Conservation (phyloP, 2,797 vertebrate genomes). For the Silurus lanzhouensis region DNA sequence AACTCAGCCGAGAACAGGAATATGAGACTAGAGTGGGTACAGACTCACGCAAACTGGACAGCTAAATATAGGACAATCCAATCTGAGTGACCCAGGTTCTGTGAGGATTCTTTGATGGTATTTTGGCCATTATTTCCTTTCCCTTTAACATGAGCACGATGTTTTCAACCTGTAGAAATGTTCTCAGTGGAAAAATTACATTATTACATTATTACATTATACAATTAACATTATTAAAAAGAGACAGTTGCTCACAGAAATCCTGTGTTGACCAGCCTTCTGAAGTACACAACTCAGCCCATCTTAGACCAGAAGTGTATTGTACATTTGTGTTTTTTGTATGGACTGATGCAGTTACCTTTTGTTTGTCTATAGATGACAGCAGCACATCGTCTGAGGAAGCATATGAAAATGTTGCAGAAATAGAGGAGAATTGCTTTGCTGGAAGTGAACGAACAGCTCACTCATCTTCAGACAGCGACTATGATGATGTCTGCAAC, state of each 20-base stretch:
- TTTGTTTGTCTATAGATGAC: slow-evolving; percentile 43
- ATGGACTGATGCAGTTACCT: background rate
- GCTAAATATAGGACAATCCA: background rate
- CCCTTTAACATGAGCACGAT: too few species aligned
- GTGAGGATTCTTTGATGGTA: background rate
- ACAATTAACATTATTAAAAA: too few species aligned
- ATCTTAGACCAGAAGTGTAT: background rate
- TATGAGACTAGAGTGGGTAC: background rate
- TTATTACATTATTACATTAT: too few species aligned
- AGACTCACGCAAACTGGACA: background rate
- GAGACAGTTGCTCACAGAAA: background rate
- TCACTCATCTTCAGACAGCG: slow-evolving; percentile 43
- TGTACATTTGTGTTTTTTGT: background rate
- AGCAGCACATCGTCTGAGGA: slow-evolving; percentile 56
- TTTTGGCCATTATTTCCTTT: background rate
- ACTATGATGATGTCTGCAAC: slow-evolving; percentile 53
- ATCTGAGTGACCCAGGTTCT: background rate
- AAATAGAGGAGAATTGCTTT: slow-evolving; percentile 11
- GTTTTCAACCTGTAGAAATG: background rate
- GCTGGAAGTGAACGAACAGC: background rate
- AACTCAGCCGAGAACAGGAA: background rate
- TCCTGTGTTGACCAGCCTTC: background rate
- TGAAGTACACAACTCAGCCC: background rate
- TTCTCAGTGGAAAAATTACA: background rate
- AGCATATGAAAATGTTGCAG: slow-evolving; percentile 53